These are phyloP conservation scores for Graphium colonna DNA, from an alignment of 2,888 invertebrate species.

Conservation along the genomic window DNA sequence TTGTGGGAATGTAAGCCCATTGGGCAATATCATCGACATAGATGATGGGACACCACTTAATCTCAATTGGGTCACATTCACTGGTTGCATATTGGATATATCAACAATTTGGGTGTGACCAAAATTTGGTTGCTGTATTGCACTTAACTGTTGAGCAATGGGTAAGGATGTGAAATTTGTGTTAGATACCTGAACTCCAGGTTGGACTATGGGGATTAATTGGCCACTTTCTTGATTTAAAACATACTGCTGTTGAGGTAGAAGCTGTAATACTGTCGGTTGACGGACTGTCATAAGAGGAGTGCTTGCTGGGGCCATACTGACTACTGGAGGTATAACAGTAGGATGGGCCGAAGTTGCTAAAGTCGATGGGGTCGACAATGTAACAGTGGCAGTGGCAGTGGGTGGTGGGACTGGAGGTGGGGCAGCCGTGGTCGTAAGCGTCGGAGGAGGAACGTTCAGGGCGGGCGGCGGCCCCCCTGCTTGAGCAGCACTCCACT, in stretches of 20 bases:
- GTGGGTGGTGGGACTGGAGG: constrained; percentile 55
- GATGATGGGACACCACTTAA: constrained; percentile 69
- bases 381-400: constrained; percentile 34
- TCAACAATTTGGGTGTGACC: constrained; percentile 66
- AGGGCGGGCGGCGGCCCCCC: constrained; percentile 68
- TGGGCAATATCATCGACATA: constrained; percentile 73
- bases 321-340: constrained; percentile 63
- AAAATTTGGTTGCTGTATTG: constrained; percentile 64
- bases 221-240: constrained; percentile 72
- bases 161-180: constrained; percentile 68
- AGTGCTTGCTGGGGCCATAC: constrained; percentile 58
- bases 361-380: constrained; percentile 53
- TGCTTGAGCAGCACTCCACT: constrained; percentile 69
- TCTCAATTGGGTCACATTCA: constrained; percentile 67
- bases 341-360: constrained; percentile 53
- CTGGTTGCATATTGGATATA: constrained; percentile 69
- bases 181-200: constrained; percentile 67
- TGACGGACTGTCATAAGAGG: constrained; percentile 73
- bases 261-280: constrained; percentile 64
- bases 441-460: constrained; percentile 51
- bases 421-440: constrained; percentile 58
- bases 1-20: constrained; percentile 64
- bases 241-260: constrained; percentile 72
- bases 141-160: constrained; percentile 52
- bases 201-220: constrained; percentile 72